phyloP scores from a whole-genome alignment of 2,113 vertebrate species.

The Morone saxatilis region DNA sequence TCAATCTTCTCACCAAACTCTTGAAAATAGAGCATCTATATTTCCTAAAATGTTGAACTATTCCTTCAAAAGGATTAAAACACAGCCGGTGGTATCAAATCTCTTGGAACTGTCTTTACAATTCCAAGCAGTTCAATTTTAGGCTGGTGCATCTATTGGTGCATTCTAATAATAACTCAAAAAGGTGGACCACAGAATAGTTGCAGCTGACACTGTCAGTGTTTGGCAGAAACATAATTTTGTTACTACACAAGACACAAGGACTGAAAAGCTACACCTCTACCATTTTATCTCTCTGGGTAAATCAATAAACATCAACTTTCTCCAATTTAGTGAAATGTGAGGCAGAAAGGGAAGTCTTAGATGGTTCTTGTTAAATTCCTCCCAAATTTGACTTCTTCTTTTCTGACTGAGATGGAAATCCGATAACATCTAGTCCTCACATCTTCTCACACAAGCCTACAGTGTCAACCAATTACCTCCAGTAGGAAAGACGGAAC shows the following conservation, averaged over 20 bases:
- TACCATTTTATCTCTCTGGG: slow-evolving; percentile 1
- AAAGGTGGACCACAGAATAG: neutral
- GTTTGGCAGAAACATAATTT: slow-evolving; percentile 32
- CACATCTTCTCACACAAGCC: slow-evolving; percentile 38
- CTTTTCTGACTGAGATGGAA: slow-evolving; percentile 44
- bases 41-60: neutral
- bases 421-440: slow-evolving; percentile 45
- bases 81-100: neutral
- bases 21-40: neutral
- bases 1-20: neutral
- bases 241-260: slow-evolving; percentile 16
- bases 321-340: slow-evolving; percentile 33
- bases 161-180: slow-evolving; percentile 1
- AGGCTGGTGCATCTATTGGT: neutral
- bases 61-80: neutral
- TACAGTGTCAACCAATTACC: slow-evolving; percentile 70
- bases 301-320: slow-evolving; percentile 43
- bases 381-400: slow-evolving; percentile 26
- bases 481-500: slow-evolving; percentile 36
- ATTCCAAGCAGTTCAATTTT: neutral
- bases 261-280: neutral
- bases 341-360: slow-evolving; percentile 1
- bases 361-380: slow-evolving; percentile 42
- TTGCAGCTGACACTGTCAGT: neutral
- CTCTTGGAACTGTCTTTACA: neutral